Percentiles rank a stretch among this genome's conserved stretches.
phyloP scores from a whole-genome alignment of 2,797 vertebrate species.

The Lepilemur ruficaudatus region DNA sequence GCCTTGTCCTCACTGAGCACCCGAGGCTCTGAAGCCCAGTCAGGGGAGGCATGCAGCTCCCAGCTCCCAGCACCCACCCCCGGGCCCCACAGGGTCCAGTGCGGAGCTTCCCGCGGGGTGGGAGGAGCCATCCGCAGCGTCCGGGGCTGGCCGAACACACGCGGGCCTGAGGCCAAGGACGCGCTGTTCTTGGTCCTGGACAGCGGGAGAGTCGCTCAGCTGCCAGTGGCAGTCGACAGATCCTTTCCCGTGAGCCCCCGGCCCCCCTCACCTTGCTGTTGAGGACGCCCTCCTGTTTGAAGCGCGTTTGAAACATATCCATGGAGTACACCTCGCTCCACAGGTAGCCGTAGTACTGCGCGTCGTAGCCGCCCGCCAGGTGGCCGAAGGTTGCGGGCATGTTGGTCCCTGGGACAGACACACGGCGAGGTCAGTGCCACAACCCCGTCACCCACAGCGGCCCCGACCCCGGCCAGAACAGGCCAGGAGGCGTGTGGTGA shows the following conservation, averaged over 20 bases:
- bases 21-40: neutral
- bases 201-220: neutral
- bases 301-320: slow-evolving; percentile 98
- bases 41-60: fast-evolving
- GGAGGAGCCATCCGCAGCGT: no score
- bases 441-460: fast-evolving
- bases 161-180: fast-evolving
- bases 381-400: slow-evolving; percentile 99
- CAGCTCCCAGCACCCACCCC: neutral
- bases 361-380: slow-evolving; percentile 95
- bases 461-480: no score
- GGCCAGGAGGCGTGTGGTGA: neutral
- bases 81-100: fast-evolving
- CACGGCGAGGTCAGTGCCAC: neutral
- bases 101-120: no score
- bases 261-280: slow-evolving; percentile 90
- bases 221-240: neutral
- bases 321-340: slow-evolving; percentile 99
- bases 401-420: slow-evolving; percentile 89
- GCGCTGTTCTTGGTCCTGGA: fast-evolving
- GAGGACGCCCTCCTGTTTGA: slow-evolving; percentile 96
- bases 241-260: neutral
- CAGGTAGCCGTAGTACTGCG: slow-evolving; percentile 98
- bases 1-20: no score
- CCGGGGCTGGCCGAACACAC: neutral